Conservation (phyloP, 2,888 invertebrate genomes). For the Heliconius ethilla region DNA sequence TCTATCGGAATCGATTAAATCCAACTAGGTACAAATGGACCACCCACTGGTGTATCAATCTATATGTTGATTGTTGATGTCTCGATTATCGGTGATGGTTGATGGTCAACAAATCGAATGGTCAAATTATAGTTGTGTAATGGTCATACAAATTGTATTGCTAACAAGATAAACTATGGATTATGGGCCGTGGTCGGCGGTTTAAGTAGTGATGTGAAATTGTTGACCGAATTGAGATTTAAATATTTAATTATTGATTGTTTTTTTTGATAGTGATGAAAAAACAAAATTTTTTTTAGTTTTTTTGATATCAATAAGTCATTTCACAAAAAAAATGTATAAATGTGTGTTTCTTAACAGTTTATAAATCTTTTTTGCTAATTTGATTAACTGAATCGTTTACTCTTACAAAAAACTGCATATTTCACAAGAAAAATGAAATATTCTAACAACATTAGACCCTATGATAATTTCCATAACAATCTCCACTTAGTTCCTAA, state of each 20-base stretch:
- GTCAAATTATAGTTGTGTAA: slow-evolving; percentile 28
- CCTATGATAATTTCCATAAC: slow-evolving; percentile 4
- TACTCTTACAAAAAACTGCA: neutral
- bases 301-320: neutral
- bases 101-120: slow-evolving; percentile 30
- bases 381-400: too few species aligned
- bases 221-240: neutral
- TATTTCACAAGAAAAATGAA: neutral
- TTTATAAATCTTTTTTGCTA: too few species aligned
- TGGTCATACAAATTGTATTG: slow-evolving; percentile 35
- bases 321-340: too few species aligned
- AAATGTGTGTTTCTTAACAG: too few species aligned
- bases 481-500: slow-evolving; percentile 13
- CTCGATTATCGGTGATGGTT: slow-evolving; percentile 35
- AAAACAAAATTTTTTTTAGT: neutral
- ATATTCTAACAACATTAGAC: neutral
- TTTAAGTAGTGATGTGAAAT: neutral
- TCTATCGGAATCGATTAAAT: slow-evolving; percentile 36
- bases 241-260: neutral
- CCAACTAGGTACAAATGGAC: slow-evolving; percentile 34
- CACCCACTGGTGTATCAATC: slow-evolving; percentile 36
- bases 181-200: neutral
- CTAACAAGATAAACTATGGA: slow-evolving; percentile 15
- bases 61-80: slow-evolving; percentile 42
- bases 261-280: neutral